Base-by-base conservation (phyloP, 2,888 invertebrate species). In the Tetramorium bicarinatum region DNA sequence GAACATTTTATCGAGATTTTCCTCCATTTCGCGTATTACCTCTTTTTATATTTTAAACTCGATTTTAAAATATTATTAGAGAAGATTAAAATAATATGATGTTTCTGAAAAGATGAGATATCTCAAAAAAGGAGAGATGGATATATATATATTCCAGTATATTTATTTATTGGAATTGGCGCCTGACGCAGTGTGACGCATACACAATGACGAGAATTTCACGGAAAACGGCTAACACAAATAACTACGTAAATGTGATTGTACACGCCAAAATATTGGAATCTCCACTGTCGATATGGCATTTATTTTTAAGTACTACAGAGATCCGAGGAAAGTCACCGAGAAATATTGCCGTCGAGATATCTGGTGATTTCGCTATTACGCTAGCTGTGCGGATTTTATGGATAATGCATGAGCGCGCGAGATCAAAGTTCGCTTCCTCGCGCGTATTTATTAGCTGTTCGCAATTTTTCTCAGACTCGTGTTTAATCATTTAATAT, bases 301-400 rank as follows among this genome's bases (percentile, higher is more conserved):
- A 87, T 88, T 84, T 88, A 83, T 84, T 85, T 87, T 86, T 77
- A 85, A 75, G 15, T 25, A 38, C 64, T 2, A 47, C 21, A 49
- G 47, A 64, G 64, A 21, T 21, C 18, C 38, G 9, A 49, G 25
- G n/a, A 49, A 80, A 74, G 83, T 80, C 71, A 61, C 44, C 34
- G 71, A 66, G 75, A 88, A 88, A 88, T 88, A 85, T 88, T 88
- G 87, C 47, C 87, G 83, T 83, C 83, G 88, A 82, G 85, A 87
- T 88, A 82, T 87, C 82, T 84, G 81, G 49, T 61, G 87, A 88
- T 88, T 76, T 61, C 21, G 38, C 59, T 54, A 44, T 62, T 54
- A 49, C 69, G 74, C 54, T 66, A 80, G 64, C 44, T 34, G 15
- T 21, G 62, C 71, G 84, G 80, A 85, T 87, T 88, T 88, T 80